These are phyloP conservation scores for Amphipoea oculea DNA, from an alignment of 2,888 invertebrate genomes.

Conservation along the genomic window DNA sequence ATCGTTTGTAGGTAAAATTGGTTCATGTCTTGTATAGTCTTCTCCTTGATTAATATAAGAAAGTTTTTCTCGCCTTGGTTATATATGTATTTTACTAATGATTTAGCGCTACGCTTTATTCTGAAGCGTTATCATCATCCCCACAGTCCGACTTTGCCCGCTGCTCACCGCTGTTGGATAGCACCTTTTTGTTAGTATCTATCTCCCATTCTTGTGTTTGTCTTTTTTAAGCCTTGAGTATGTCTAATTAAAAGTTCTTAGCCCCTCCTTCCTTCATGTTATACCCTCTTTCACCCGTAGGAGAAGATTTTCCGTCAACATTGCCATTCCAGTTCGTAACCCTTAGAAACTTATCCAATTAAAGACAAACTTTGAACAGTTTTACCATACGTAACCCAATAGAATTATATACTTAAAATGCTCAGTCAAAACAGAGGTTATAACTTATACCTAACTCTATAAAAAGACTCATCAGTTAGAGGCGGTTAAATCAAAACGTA, in stretches of 20 bases:
- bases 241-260: background rate
- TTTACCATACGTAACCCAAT: slow-evolving; percentile 26
- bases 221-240: background rate
- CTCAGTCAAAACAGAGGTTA: background rate
- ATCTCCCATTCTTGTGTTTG: too few relatives aligned
- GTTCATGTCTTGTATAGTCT: slow-evolving; percentile 2
- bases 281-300: background rate
- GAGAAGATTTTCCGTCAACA: background rate
- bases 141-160: background rate
- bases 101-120: background rate
- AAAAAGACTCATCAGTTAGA: background rate
- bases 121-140: background rate
- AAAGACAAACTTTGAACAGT: slow-evolving; percentile 30
- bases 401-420: slow-evolving; percentile 2
- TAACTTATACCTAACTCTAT: background rate
- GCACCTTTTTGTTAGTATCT: background rate
- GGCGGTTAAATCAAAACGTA: background rate
- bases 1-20: background rate
- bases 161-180: too few relatives aligned
- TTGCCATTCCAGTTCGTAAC: background rate
- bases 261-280: background rate
- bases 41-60: background rate
- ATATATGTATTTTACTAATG: too few relatives aligned
- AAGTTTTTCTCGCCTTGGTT: background rate
- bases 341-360: slow-evolving; percentile 29